Evolutionary conservation across 2,888 invertebrate species (phyloP).

Genomic region (Patella ulyssiponensis): DNA sequence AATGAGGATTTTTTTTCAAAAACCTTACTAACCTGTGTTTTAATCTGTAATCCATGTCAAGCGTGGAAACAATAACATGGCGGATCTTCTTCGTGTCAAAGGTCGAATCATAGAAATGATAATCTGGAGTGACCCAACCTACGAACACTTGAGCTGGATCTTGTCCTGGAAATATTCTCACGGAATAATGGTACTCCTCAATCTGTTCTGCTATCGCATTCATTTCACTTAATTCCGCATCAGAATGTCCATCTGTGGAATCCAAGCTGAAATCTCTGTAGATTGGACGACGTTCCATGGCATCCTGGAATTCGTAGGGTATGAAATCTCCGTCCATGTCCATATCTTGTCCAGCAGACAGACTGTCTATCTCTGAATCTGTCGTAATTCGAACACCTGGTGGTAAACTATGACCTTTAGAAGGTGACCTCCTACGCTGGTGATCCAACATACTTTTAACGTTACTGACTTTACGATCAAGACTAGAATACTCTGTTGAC

Average conservation of each 20-base stretch:
- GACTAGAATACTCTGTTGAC: constrained; percentile 60
- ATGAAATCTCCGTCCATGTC: constrained; percentile 52
- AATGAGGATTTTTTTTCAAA: no score
- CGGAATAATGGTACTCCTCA: constrained; percentile 96
- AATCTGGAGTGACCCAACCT: constrained; percentile 99
- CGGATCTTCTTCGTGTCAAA: constrained; percentile 71
- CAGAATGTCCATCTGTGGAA: constrained; percentile 63
- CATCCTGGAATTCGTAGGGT: constrained; percentile 66
- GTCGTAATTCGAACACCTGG: constrained; percentile 19
- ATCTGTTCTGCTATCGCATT: constrained; percentile 76
- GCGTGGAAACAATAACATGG: constrained; percentile 67
- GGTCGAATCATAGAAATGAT: constrained; percentile 73
- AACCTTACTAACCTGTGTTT: constrained; percentile 74
- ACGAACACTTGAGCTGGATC: constrained; percentile 95
- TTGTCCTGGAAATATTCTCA: constrained; percentile 90
- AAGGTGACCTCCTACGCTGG: constrained; percentile 38
- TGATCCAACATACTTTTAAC: constrained; percentile 20
- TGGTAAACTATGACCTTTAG: constrained; percentile 16
- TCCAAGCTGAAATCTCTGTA: constrained; percentile 57
- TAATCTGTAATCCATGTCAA: constrained; percentile 78
- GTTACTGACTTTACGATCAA: constrained; percentile 52
- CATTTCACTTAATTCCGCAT: constrained; percentile 64
- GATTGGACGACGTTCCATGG: constrained; percentile 46
- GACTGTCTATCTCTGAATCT: constrained; percentile 40
- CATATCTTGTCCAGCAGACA: constrained; percentile 33